Conservation (phyloP, 2,113 vertebrate genomes). For the Pseudopipra pipra region DNA sequence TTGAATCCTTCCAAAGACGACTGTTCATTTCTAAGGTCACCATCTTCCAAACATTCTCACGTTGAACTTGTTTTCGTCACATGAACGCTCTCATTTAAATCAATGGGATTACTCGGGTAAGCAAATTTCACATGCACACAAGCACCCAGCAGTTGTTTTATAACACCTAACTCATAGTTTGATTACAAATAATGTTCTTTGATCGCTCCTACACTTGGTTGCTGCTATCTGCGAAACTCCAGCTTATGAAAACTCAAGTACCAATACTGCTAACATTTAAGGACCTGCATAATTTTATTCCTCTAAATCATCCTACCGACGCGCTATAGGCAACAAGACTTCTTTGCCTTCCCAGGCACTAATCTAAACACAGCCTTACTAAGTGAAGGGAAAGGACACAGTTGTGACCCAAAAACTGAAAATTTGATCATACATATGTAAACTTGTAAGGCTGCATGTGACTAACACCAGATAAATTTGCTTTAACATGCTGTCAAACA, state of each 20-base stretch:
- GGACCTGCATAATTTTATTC: not conserved
- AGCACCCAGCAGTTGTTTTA: slow-evolving; percentile 22
- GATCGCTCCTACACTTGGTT: not conserved
- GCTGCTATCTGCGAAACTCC: not conserved
- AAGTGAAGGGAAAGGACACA: not conserved
- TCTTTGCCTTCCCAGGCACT: not conserved
- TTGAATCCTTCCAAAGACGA: slow-evolving; percentile 11
- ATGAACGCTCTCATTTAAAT: slow-evolving; percentile 42
- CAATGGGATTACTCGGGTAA: slow-evolving; percentile 35
- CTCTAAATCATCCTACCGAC: not conserved
- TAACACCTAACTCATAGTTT: slow-evolving; percentile 30
- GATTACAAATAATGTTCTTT: slow-evolving; percentile 45
- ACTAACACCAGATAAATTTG: slow-evolving; percentile 3
- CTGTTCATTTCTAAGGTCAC: slow-evolving; percentile 21
- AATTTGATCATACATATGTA: slow-evolving; percentile 36
- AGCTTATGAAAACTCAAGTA: not conserved
- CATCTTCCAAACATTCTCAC: slow-evolving; percentile 19
- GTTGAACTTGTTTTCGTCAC: slow-evolving; percentile 22
- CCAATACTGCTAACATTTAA: not conserved
- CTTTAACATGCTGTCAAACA: slow-evolving; percentile 51
- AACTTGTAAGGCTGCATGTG: not conserved
- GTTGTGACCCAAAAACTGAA: not conserved
- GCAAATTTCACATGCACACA: slow-evolving; percentile 14
- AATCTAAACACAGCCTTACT: not conserved
- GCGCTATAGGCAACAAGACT: not conserved